Evolutionary conservation across 2,113 vertebrate genomes (phyloP), one percentile per base, ranked within the genome.

Genomic region (Azemiops feae): DNA sequence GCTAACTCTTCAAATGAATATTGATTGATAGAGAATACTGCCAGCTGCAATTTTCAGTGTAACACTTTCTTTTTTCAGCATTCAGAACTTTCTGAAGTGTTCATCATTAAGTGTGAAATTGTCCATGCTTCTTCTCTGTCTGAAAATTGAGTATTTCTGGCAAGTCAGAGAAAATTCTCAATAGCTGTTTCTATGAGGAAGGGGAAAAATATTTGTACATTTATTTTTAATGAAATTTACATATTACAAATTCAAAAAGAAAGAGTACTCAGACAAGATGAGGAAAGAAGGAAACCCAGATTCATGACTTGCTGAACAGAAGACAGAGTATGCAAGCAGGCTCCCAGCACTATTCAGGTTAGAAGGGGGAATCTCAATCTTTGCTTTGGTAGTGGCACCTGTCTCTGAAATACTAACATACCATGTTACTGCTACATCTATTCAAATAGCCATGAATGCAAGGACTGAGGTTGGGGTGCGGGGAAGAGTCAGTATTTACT

Each of bases 61-160:
- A 95, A 91, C 25, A 90, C 50, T 95, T 91, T 34, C 92, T 89
- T 96, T 43, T 94, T n/a, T 74, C 53, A 95, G 55, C 89, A 94
- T 25, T 60, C 55, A 94, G 54, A 25, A 45, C 25, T 88, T 91
- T 95, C 89, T 54, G 92, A 95, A 92, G 47, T 30, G 92, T 64
- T 39, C 95, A 87, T 81, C 74, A 93, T 89, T 90, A 95, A 7
- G 85, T 85, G 87, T 95, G 91, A 45, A 92, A 94, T 45, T 95
- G 93, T 93, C 45, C 81, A 91, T 16, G 86, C 1, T 47, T 45
- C 5, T 87, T 58, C 69, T 55, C 89, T 45, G 23, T 86, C 92
- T 89, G 45, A 94, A 94, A 52, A 87, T 43, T 43, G 88, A 94
- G 54, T 94, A 87, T 94, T 92, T 93, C 81, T 94, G 47, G 91